Percentiles rank a stretch among this genome's conserved stretches.
phyloP scores from a whole-genome alignment of 2,113 vertebrate genomes.

The Edolisoma coerulescens region DNA sequence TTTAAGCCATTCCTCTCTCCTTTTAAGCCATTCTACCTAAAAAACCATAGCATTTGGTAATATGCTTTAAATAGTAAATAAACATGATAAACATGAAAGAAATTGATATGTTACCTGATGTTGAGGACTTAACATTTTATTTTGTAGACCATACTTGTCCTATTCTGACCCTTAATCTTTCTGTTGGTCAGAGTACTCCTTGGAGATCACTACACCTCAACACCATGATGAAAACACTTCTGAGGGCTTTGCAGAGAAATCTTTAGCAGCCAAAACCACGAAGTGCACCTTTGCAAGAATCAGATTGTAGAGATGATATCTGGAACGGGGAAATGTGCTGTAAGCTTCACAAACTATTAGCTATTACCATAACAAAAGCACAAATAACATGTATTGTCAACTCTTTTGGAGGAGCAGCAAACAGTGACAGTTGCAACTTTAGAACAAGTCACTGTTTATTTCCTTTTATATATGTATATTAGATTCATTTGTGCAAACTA shows the following conservation, averaged over 20 bases:
- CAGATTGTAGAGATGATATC: background rate
- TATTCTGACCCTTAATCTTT: background rate
- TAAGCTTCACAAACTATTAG: background rate
- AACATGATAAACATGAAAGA: background rate
- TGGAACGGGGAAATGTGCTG: background rate
- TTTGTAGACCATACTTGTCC: background rate
- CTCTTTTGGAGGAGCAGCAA: background rate
- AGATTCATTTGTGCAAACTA: background rate
- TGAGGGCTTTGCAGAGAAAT: background rate
- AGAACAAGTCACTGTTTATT: background rate
- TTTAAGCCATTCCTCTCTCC: background rate
- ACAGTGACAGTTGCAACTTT: background rate
- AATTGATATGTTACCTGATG: background rate
- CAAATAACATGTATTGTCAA: accelerated
- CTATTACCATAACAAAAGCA: background rate
- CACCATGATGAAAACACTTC: background rate
- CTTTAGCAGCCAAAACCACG: background rate
- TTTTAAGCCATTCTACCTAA: background rate
- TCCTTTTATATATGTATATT: background rate
- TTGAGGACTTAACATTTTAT: background rate
- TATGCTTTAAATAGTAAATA: background rate
- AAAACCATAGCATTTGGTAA: accelerated
- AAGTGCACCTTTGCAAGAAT: background rate
- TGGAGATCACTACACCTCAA: background rate
- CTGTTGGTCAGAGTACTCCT: background rate